Percentiles rank a stretch among this genome's conserved stretches.
Evolutionary conservation across 2,113 vertebrate species (phyloP).

Genomic region (Australoheros scitulus): DNA sequence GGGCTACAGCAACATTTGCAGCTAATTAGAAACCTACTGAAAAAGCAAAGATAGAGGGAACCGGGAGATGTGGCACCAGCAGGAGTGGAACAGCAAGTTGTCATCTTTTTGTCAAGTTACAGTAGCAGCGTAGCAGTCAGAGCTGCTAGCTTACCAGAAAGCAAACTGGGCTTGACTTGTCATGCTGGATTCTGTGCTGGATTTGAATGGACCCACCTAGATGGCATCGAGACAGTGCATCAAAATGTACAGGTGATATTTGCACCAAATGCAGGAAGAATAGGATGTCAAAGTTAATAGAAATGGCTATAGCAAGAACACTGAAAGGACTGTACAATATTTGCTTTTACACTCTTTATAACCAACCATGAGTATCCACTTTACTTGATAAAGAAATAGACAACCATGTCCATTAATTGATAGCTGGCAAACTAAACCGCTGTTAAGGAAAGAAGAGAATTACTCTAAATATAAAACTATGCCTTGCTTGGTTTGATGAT

Average conservation of each 20-base stretch:
- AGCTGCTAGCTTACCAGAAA: not conserved
- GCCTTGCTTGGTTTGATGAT: not conserved
- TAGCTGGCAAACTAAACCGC: not conserved
- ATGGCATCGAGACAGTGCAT: not conserved
- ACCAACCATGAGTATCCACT: too few species aligned
- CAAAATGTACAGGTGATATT: not conserved
- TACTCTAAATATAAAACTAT: not conserved
- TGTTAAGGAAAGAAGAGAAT: not conserved
- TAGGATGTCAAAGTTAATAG: not conserved
- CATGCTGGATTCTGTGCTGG: not conserved
- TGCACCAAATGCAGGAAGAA: not conserved
- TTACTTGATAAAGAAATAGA: not conserved
- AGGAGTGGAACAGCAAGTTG: not conserved
- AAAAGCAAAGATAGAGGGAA: not conserved
- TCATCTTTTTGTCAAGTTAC: not conserved
- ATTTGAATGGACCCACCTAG: not conserved
- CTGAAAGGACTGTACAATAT: not conserved
- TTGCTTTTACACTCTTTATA: not conserved
- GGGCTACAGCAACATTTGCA: not conserved
- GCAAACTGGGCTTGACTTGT: not conserved
- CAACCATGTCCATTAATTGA: not conserved
- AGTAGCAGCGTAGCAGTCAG: not conserved
- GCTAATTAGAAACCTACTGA: slow-evolving; percentile 25
- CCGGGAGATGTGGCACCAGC: not conserved
- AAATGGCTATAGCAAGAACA: not conserved